Conservation (phyloP, 2,113 vertebrate genomes). For the Cricetomys ansorgei region DNA sequence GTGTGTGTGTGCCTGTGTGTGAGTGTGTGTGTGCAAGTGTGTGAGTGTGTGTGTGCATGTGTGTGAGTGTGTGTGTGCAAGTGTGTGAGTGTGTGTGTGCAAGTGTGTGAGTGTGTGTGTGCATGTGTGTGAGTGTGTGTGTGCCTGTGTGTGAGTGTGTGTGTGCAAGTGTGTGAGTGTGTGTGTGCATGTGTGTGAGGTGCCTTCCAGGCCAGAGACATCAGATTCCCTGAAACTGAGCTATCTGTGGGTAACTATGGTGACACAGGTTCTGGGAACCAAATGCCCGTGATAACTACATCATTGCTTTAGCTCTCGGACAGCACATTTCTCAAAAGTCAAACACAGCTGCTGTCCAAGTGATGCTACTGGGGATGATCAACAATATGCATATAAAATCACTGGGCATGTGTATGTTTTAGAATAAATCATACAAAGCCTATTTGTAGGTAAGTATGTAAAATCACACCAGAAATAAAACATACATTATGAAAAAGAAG, state of each 20-base stretch:
- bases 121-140: background rate
- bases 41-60: background rate
- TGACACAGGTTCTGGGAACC: background rate
- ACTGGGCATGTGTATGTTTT: background rate
- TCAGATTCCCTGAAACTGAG: background rate
- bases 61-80: too few relatives aligned
- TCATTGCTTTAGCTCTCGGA: background rate
- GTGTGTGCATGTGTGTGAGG: background rate
- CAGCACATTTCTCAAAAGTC: background rate
- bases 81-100: background rate
- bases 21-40: background rate
- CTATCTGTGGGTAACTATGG: background rate
- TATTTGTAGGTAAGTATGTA: background rate
- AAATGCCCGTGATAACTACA: background rate
- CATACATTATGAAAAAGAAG: slow-evolving; percentile 16
- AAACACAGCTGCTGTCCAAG: background rate
- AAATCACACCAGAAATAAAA: slow-evolving; percentile 24
- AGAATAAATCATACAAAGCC: background rate
- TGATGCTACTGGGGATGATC: background rate
- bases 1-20: background rate
- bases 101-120: too few relatives aligned
- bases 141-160: background rate
- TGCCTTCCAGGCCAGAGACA: background rate
- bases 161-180: background rate
- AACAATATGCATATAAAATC: background rate